Evolutionary conservation across 2,113 vertebrate species (phyloP), one percentile per base, ranked within the genome.

Genomic region (Nothocercus nigrocapillus): DNA sequence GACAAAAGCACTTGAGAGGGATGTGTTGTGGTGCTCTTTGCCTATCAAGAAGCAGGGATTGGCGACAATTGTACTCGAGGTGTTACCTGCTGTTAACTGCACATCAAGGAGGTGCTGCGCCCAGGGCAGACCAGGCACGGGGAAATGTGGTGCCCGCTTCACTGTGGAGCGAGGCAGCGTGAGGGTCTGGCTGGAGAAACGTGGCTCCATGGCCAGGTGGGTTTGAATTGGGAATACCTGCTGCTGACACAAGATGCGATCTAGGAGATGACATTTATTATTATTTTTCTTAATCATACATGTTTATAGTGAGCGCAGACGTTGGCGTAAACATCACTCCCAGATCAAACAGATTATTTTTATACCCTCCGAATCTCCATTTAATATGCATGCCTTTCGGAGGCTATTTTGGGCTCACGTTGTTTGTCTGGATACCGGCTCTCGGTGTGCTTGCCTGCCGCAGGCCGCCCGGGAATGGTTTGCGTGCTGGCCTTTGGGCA

Each of bases 51-150:
- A 85, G 49, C 68, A 77, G 59, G 53, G 91, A 94, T 97, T 97
- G 93, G 82, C 96, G 96, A 96, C 92, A 94, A 91, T 93, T 96
- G 88, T 85, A 96, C 97, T 98, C 96, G 97, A 97, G 96, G 97
- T 97, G 97, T 97, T 97, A 96, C 93, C 97, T 97, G 97, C 96
- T 96, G 97, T 97, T 97, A 96, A 94, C 97, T 97, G 97, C 96
- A 96, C 97, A 97, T 94, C 96, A 96, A 97, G 98, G 97, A 98
- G 98, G 98, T 97, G 97, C 97, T 96, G 96, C 97, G 97, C 95
- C 95, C 96, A 66, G 90, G 82, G 73, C 79, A 96, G 81, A 36
- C 47, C 2, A 95, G 88, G 92, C 90, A 88, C 9, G 0, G 80
- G 93, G 92, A 44, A 95, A 79, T 87, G 62, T 90, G 85, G 74